Evolutionary conservation across 2,797 vertebrate genomes (phyloP).

Genomic region (Siniperca obscura): DNA sequence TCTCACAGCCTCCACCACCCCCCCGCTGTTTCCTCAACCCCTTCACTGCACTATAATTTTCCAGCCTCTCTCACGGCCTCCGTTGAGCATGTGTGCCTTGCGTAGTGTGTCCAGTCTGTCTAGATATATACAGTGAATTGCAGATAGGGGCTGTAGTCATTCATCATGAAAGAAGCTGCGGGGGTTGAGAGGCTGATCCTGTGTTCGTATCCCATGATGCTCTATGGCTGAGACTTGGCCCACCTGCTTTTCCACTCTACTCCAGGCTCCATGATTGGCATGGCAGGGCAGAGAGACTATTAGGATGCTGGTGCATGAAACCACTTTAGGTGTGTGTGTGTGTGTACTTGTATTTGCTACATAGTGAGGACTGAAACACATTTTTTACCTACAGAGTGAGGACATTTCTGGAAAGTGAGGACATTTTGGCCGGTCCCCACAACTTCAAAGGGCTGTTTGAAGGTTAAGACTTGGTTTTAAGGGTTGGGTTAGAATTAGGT

Average conservation of each 20-base stretch:
- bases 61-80: conserved; percentile 40
- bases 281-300: conserved; percentile 63
- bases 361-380: too few species aligned
- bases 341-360: neutral
- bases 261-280: conserved; percentile 49
- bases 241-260: conserved; percentile 45
- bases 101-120: conserved; percentile 36
- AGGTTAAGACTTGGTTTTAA: too few species aligned
- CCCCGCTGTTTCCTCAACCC: conserved; percentile 46
- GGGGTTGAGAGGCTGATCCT: conserved; percentile 52
- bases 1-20: conserved; percentile 39
- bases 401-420: too few species aligned
- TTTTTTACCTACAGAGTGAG: too few species aligned
- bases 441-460: too few species aligned
- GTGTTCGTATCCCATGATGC: conserved; percentile 51
- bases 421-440: too few species aligned
- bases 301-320: conserved; percentile 76
- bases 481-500: too few species aligned
- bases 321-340: conserved; percentile 57
- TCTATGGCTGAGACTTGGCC: conserved; percentile 33
- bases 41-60: conserved; percentile 50
- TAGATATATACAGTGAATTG: conserved; percentile 39
- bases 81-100: conserved; percentile 18
- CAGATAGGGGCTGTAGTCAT: conserved; percentile 37
- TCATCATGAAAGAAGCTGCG: conserved; percentile 37